Conservation (phyloP, 92 coral and sea anemone genomes). For the Palythoa caribaeorum region DNA sequence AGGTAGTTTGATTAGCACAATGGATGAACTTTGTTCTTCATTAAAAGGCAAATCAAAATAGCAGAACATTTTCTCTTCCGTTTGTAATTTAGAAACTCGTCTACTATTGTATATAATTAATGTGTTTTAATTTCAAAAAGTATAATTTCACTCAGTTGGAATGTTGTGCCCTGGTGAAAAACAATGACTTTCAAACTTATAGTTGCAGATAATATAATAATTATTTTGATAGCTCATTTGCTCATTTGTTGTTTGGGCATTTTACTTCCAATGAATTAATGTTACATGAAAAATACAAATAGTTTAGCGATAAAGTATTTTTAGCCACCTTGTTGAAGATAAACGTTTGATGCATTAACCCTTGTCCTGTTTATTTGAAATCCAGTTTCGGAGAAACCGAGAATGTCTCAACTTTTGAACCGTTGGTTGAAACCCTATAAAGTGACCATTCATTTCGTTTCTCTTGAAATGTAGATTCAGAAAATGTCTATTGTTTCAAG, state of each 20-base stretch:
- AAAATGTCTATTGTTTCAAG: no score
- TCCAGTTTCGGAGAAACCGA: no score
- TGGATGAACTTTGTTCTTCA: slow-evolving; percentile 73
- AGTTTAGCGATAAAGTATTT: slow-evolving; percentile 3
- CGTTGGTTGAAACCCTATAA: no score
- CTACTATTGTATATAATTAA: background rate
- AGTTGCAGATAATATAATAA: background rate
- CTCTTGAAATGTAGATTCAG: no score
- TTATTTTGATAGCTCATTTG: background rate
- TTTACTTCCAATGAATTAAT: background rate
- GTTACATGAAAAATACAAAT: background rate
- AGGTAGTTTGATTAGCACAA: slow-evolving; percentile 65
- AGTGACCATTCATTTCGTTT: no score
- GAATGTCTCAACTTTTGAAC: no score
- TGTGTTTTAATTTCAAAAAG: background rate
- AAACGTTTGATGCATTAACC: no score
- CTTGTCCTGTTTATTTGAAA: no score
- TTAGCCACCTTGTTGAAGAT: no score
- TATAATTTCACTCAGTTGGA: background rate
- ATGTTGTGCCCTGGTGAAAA: background rate
- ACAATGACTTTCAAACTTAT: background rate
- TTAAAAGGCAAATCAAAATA: slow-evolving; percentile 72
- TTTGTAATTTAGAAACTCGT: background rate
- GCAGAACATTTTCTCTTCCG: background rate
- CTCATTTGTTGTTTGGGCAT: background rate